These are phyloP conservation scores for Gavialis gangeticus DNA, from an alignment of 2,113 vertebrate genomes.

Conservation along the genomic window DNA sequence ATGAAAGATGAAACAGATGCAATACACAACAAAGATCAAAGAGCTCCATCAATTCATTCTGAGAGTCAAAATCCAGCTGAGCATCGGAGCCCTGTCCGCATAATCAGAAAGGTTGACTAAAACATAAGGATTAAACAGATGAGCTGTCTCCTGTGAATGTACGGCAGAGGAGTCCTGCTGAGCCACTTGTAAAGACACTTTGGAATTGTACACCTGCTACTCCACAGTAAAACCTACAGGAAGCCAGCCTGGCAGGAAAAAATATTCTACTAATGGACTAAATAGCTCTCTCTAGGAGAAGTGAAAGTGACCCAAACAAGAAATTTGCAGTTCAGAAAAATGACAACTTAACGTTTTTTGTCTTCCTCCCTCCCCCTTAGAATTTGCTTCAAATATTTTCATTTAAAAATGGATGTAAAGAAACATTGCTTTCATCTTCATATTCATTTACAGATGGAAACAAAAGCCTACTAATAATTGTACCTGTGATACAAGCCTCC, in stretches of 20 bases:
- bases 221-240: constrained; percentile 74
- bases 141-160: constrained; percentile 83
- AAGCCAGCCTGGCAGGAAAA: constrained; percentile 69
- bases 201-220: constrained; percentile 83
- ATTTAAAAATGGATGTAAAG: constrained; percentile 31
- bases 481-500: not conserved
- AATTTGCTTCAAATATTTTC: constrained; percentile 56
- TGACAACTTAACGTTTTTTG: constrained; percentile 47
- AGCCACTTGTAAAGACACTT: constrained; percentile 83
- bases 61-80: constrained; percentile 86
- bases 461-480: not conserved
- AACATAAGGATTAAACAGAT: constrained; percentile 88
- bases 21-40: constrained; percentile 85
- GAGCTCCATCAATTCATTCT: constrained; percentile 83
- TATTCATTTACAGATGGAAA: not conserved
- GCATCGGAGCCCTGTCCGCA: constrained; percentile 79
- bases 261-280: constrained; percentile 59
- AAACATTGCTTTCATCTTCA: not conserved
- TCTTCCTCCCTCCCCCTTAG: constrained; percentile 41
- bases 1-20: constrained; percentile 84
- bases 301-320: not conserved
- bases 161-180: constrained; percentile 77
- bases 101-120: constrained; percentile 87
- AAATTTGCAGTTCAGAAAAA: constrained; percentile 31
- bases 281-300: constrained; percentile 62